Conservation (phyloP, 2,888 invertebrate species). For the Hirtodrosophila trivittata region DNA sequence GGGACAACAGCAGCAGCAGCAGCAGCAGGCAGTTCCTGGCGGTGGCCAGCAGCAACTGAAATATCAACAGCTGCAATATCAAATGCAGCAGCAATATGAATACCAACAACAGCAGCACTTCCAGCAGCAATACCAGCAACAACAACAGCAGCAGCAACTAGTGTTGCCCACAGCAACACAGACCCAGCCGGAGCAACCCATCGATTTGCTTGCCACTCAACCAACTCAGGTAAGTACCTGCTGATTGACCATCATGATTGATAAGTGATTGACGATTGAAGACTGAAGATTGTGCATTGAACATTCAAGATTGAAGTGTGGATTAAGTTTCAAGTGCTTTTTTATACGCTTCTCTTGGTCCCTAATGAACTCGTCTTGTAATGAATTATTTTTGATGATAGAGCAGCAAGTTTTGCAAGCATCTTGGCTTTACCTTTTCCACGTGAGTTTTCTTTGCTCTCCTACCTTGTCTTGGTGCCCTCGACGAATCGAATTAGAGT, state of each 20-base stretch:
- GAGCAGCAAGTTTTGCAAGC: conserved; percentile 25
- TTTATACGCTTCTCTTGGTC: conserved; percentile 3
- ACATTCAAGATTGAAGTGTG: too few relatives aligned
- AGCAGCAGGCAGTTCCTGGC: conserved; percentile 28
- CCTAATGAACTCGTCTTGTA: conserved; percentile 44
- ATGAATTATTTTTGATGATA: conserved; percentile 55
- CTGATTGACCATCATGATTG: neutral
- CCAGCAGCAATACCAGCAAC: conserved; percentile 67
- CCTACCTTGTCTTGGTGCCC: conserved; percentile 9
- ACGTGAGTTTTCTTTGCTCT: neutral
- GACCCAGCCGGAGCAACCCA: conserved; percentile 44
- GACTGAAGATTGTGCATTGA: too few relatives aligned
- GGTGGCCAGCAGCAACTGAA: conserved; percentile 64
- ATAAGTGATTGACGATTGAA: conserved; percentile 25
- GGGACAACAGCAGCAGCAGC: conserved; percentile 59
- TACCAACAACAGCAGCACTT: conserved; percentile 74
- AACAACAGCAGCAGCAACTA: conserved; percentile 46
- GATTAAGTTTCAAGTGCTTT: conserved; percentile 10
- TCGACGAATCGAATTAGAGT: conserved; percentile 62
- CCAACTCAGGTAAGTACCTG: conserved; percentile 60
- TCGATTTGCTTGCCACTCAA: conserved; percentile 63
- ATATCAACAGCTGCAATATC: conserved; percentile 74
- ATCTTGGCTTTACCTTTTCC: neutral
- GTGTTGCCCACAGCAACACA: conserved; percentile 37
- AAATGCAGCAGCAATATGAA: conserved; percentile 77